Percentiles rank a stretch among this genome's conserved stretches.
Conservation (phyloP, 2,888 invertebrate genomes). For the Spisula solida region DNA sequence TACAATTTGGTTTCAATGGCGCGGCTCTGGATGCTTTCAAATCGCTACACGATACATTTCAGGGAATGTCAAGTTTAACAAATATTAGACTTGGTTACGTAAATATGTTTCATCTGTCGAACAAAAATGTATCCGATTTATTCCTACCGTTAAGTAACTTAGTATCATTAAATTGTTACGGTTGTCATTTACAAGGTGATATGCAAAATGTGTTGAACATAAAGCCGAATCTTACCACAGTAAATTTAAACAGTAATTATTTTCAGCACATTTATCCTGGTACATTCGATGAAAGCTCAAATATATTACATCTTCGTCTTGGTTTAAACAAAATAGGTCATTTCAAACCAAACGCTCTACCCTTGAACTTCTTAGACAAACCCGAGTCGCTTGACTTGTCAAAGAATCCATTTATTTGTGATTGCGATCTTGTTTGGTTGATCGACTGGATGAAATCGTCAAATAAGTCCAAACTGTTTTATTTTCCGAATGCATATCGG, state of each 20-base stretch:
- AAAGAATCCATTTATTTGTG: slow-evolving; percentile 23
- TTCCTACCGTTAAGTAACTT: not conserved
- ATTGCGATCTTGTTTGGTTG: slow-evolving; percentile 24
- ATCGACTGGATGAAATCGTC: slow-evolving; percentile 14
- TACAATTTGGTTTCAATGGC: slow-evolving; percentile 13
- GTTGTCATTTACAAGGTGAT: slow-evolving; percentile 2
- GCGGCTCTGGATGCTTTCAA: not conserved
- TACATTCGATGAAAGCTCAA: not conserved
- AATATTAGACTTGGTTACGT: not conserved
- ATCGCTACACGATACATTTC: slow-evolving; percentile 3
- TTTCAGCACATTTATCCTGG: not conserved
- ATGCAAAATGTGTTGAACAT: not conserved
- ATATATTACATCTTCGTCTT: not conserved
- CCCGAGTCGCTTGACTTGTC: not conserved
- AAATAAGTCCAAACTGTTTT: not conserved
- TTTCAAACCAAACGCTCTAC: not conserved
- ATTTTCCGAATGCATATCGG: not conserved
- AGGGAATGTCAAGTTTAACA: not conserved
- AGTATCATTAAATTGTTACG: not conserved
- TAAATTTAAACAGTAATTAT: slow-evolving; percentile 15
- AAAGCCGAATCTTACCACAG: not conserved
- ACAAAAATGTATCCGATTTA: not conserved
- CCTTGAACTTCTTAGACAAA: not conserved
- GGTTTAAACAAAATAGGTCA: slow-evolving; percentile 16
- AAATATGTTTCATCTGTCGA: not conserved